Percentiles rank a stretch among this genome's conserved stretches.
Conservation (phyloP, 2,888 invertebrate species). For the Lordiphosa andalusiaca region DNA sequence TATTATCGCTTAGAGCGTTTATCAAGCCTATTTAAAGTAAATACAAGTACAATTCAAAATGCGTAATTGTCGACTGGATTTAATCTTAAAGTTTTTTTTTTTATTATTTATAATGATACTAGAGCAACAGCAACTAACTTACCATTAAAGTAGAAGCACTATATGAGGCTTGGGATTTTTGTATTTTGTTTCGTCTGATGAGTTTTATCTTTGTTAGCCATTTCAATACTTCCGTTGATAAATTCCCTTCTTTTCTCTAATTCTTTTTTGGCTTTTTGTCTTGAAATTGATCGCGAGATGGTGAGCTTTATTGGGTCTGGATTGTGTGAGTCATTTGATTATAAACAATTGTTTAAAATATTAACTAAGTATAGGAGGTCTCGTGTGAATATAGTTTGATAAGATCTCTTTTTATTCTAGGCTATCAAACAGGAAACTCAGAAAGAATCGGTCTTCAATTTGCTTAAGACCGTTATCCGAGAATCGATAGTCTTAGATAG, state of each 20-base stretch:
- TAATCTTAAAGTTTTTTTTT: conserved; percentile 31
- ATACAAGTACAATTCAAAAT: conserved; percentile 28
- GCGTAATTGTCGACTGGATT: conserved; percentile 37
- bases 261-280: conserved; percentile 15
- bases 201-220: conserved; percentile 5
- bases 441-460: no score
- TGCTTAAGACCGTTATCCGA: no score
- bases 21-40: conserved; percentile 14
- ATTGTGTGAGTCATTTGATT: neutral
- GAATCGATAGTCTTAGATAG: no score
- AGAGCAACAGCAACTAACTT: conserved; percentile 5
- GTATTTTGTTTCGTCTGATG: neutral
- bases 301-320: neutral
- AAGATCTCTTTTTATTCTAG: no score
- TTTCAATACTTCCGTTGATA: conserved; percentile 14
- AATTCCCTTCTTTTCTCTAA: conserved; percentile 9
- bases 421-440: no score
- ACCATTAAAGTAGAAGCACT: conserved; percentile 1
- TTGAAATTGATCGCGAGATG: neutral
- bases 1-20: conserved; percentile 7
- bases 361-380: no score
- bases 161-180: conserved; percentile 3
- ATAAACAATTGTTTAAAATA: no score
- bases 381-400: no score
- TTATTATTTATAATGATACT: conserved; percentile 32